Conservation (phyloP, 23 tunicate genomes). For the Halocynthia roretzi region DNA sequence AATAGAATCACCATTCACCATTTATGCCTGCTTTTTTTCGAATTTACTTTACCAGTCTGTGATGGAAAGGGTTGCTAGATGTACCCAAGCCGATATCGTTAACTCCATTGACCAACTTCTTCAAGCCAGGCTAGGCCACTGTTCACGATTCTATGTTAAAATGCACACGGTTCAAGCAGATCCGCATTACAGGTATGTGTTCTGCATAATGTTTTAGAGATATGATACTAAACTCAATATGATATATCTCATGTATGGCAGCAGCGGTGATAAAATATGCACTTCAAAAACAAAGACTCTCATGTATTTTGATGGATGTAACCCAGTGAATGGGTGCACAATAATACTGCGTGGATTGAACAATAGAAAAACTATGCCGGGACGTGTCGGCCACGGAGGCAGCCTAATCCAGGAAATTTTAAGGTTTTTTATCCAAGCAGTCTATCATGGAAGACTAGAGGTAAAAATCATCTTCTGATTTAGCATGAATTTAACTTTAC, state of each 20-base stretch:
- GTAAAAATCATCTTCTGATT: constrained; percentile 3
- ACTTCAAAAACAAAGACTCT: constrained; percentile 24
- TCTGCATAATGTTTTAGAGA: background rate
- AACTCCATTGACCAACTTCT: constrained; percentile 77
- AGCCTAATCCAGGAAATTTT: constrained; percentile 46
- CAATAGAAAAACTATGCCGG: background rate
- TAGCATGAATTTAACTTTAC: background rate
- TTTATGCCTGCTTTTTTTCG: constrained; percentile 2
- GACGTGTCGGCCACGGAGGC: background rate
- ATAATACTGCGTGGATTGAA: constrained; percentile 36
- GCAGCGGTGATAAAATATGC: too few relatives aligned
- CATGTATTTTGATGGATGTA: constrained; percentile 71
- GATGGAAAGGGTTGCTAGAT: constrained; percentile 82
- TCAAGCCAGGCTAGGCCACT: constrained; percentile 52
- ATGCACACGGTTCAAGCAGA: background rate
- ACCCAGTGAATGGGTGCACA: constrained; percentile 60
- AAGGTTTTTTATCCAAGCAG: constrained; percentile 36
- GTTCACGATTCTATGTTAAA: constrained; percentile 41
- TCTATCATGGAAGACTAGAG: constrained; percentile 75
- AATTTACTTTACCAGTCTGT: constrained; percentile 36
- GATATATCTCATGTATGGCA: too few relatives aligned
- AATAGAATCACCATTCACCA: too few relatives aligned
- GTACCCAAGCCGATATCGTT: constrained; percentile 70
- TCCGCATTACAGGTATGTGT: too few relatives aligned
- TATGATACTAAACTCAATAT: too few relatives aligned